Base-by-base conservation (phyloP, 2,113 vertebrate genomes). In the Neolamprologus kungweensis region DNA sequence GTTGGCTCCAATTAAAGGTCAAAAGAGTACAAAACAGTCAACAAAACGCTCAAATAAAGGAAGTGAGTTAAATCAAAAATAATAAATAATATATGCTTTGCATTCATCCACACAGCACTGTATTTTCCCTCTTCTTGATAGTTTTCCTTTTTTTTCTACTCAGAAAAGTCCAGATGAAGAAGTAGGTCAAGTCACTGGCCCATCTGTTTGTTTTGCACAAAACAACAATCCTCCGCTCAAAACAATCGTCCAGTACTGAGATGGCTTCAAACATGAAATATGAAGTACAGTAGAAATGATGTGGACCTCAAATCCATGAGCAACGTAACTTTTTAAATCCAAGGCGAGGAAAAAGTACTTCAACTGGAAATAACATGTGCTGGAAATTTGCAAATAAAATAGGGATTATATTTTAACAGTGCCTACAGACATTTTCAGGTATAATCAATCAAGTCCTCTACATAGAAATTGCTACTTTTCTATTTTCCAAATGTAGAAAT, bases 201-300 rank as follows among this genome's bases (percentile, higher is more conserved):
- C 95, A 95, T 96, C 95, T 96, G 92, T 94, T 94, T 88, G 87
- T 88, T 92, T 94, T 81, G 37, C 83, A 91, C 63, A 80, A 92
- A 57, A 92, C 85, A 88, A 81, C 57, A 93, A 73, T 75, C 83
- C 55, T 40, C 84, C 26, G 14, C 68, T 89, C 60, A 57, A 87
- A 85, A 91, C 65, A 79, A 51, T 85, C 28, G 17, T 26, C 75
- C 33, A 83, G 60, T 31, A 85, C 23, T 58, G 7, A 82, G 51
- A 75, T 31, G 57, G 80, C 28, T 81, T 79, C 2, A 47, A 84
- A 79, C 28, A 37, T 75, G 47, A 65, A 73, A 83, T 58, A 47
- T 35, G 40, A 85, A 65, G 14, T 50, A 13, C 9, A 79, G 12
- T 50, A 21, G 11, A 73, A 60, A 73, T 10, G 4, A 17, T 17